phyloP scores from a whole-genome alignment of 2,888 invertebrate species.

The Gasteruption jaculator region DNA sequence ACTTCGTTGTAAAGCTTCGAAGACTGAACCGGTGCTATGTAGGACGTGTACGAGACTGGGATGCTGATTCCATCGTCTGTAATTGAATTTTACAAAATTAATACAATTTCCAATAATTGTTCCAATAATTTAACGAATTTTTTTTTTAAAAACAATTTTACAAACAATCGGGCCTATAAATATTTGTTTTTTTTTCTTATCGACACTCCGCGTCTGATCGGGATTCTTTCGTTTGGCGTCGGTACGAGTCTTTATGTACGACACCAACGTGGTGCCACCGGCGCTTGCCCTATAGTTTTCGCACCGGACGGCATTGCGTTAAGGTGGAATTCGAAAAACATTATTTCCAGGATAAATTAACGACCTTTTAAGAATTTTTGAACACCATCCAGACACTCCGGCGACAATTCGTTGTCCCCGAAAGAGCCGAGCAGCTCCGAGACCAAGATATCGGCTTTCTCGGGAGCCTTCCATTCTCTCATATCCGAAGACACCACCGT shows the following conservation, averaged over 20 bases:
- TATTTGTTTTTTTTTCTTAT: constrained; percentile 6
- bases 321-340: no score
- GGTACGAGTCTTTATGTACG: no score
- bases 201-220: background rate
- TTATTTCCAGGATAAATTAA: constrained; percentile 7
- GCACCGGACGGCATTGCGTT: no score
- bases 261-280: no score
- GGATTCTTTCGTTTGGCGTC: no score
- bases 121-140: background rate
- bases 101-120: background rate
- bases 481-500: constrained; percentile 81
- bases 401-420: constrained; percentile 98
- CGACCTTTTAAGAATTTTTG: constrained; percentile 73
- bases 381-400: constrained; percentile 95
- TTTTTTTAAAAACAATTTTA: background rate
- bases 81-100: constrained; percentile 13
- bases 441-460: constrained; percentile 90
- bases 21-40: constrained; percentile 89
- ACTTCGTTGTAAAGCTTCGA: constrained; percentile 81
- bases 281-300: no score
- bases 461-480: constrained; percentile 75
- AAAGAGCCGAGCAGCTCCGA: constrained; percentile 96
- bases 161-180: background rate
- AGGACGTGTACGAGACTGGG: constrained; percentile 85
- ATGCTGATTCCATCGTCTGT: constrained; percentile 85